Conservation (phyloP, 1,140 invertebrate genomes). For the Drosophila auraria region DNA sequence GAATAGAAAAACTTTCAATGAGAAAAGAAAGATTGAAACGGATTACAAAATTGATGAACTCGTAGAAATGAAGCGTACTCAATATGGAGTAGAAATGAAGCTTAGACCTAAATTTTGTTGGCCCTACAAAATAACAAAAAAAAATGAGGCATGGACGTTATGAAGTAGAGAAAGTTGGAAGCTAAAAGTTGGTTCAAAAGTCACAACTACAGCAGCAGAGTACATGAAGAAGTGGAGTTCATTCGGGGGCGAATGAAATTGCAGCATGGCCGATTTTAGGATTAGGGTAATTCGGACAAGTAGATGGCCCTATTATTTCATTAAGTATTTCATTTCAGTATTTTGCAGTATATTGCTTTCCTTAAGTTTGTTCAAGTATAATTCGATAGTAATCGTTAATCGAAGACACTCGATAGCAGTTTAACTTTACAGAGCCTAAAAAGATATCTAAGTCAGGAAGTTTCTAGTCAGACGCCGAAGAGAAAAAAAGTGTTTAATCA, state of each 20-base stretch:
- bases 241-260: slow-evolving; percentile 3
- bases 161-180: neutral
- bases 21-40: neutral
- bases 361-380: no score
- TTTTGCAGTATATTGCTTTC: no score
- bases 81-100: slow-evolving; percentile 1
- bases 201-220: neutral
- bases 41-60: neutral
- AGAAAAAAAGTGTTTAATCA: no score
- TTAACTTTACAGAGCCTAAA: no score
- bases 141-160: neutral
- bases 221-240: slow-evolving; percentile 7
- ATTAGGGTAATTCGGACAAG: no score
- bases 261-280: slow-evolving; percentile 1
- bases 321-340: no score
- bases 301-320: no score
- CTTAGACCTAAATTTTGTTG: neutral
- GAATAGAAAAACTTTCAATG: no score
- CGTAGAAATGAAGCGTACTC: neutral
- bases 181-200: neutral
- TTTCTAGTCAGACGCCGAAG: no score
- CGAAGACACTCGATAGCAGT: no score
- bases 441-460: no score
- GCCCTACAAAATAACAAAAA: neutral
- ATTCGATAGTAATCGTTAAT: no score